Base-by-base conservation (phyloP, 2,113 vertebrate species). In the Planiliza haematocheilus region DNA sequence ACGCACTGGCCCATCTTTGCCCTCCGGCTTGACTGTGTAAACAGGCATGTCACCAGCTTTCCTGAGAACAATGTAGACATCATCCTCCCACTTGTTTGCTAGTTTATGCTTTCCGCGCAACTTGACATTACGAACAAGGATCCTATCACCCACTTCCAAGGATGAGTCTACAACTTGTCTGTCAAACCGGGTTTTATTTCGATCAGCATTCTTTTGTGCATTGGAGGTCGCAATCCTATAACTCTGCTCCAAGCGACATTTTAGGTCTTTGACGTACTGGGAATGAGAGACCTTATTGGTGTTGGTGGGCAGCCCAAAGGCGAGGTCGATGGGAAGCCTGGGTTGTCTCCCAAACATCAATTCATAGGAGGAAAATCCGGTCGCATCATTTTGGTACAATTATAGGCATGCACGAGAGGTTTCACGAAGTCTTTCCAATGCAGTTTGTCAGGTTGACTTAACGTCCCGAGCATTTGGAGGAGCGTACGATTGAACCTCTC, bases 331-430 rank as follows among this genome's bases (percentile, higher is more conserved):
- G 2, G 59, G 59, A 8, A 63, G n/a, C 18, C 60, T 48, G 7
- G 60, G 60, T 10, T 63, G 43, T 1, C 59, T 21, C 20, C 24
- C 42, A 13, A 46, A 69, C n/a, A 18, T 69, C 4, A 67, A 11
- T 14, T 68, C 52, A 7, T 56, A 68, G 4, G 51, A 51, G 1
- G 24, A 7, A 30, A 56, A 68, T 1, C 65, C 51, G 1, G 65
- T 68, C 13, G 10, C 10, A 1, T 68, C 65, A 36, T 46, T 39
- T 14, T 43, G 1, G 65, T 68, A 17, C 21, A 57, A 39, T 57
- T 57, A 11, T 57, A 57, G 1, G 55, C 36, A 6, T 57, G 36
- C 4, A 38, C 36, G 1, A 57, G 10, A 9, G 53, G 30, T 3
- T 56, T 56, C 2, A 56, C 30, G n/a, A 37, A n/a, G 16, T 45